Conservation (phyloP, 1,140 invertebrate genomes). For the honey bee (Apis mellifera) region DNA sequence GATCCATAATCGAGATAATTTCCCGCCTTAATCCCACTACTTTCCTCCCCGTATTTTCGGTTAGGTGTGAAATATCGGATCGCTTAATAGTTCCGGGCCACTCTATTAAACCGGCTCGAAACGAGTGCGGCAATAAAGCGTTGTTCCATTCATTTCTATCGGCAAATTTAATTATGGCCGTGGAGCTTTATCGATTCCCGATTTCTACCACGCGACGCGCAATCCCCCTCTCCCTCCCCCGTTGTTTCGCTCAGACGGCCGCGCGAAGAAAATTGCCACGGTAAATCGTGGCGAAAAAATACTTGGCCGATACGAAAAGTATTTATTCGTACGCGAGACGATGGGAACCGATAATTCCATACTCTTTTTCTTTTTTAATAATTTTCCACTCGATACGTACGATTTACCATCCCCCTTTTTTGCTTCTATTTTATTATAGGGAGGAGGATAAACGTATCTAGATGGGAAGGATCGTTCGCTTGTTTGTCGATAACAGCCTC, state of each 20-base stretch:
- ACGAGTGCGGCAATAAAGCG: conserved; percentile 13
- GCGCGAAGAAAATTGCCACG: neutral
- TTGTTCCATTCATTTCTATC: conserved; percentile 30
- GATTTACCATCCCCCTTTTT: neutral
- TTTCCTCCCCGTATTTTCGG: conserved; percentile 18
- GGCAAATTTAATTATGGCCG: conserved; percentile 36
- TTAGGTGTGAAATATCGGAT: conserved; percentile 22
- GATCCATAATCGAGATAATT: conserved; percentile 33
- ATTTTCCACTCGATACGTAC: neutral
- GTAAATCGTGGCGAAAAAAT: neutral
- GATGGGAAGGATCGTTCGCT: neutral
- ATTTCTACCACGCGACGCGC: neutral
- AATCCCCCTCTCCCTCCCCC: no score
- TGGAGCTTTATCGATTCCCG: conserved; percentile 15
- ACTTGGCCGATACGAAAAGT: neutral
- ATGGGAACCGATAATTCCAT: neutral
- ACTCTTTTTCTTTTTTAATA: neutral
- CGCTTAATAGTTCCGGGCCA: conserved; percentile 12
- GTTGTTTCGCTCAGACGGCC: neutral
- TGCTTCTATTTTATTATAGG: neutral
- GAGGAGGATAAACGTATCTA: neutral
- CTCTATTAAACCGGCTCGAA: neutral
- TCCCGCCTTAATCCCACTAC: conserved; percentile 14
- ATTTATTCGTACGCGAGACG: neutral
- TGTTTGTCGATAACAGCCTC: conserved; percentile 23